Evolutionary conservation across 2,797 vertebrate species (phyloP).

Genomic region (Clarias fuscus): DNA sequence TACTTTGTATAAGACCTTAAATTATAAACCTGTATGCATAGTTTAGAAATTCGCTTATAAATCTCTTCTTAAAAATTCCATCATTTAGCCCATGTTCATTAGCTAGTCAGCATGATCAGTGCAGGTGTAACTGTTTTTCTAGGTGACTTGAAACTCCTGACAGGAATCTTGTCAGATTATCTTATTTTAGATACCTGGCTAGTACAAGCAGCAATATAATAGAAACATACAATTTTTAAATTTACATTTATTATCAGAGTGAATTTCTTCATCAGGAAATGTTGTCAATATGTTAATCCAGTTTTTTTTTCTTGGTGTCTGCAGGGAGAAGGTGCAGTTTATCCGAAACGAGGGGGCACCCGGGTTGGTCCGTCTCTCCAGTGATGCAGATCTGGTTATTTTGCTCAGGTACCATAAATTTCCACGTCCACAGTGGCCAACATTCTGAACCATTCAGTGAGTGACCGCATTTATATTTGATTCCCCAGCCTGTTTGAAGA

Average conservation of each 20-base stretch:
- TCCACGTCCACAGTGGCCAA: conserved; percentile 32
- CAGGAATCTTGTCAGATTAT: not conserved
- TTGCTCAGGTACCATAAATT: conserved; percentile 81
- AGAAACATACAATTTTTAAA: not conserved
- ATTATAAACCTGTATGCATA: not conserved
- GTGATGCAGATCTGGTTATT: conserved; percentile 97
- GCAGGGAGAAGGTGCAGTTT: conserved; percentile 98
- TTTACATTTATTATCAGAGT: not conserved
- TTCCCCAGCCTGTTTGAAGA: conserved; percentile 92
- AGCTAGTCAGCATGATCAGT: not conserved
- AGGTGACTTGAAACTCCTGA: not conserved
- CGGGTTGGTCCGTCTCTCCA: conserved; percentile 91
- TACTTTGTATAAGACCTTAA: too few relatives aligned
- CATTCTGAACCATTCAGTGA: not conserved
- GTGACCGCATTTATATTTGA: conserved; percentile 44
- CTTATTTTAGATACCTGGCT: not conserved
- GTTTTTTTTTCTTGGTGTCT: not conserved
- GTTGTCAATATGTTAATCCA: not conserved
- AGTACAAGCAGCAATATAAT: not conserved
- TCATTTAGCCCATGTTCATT: too few relatives aligned
- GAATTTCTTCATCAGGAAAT: too few relatives aligned
- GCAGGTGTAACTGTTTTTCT: not conserved
- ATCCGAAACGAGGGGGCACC: conserved; percentile 92
- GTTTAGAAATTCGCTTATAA: not conserved
- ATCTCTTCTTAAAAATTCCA: too few relatives aligned